phyloP scores from a whole-genome alignment of 2,888 invertebrate species.

The Dione vanillae region DNA sequence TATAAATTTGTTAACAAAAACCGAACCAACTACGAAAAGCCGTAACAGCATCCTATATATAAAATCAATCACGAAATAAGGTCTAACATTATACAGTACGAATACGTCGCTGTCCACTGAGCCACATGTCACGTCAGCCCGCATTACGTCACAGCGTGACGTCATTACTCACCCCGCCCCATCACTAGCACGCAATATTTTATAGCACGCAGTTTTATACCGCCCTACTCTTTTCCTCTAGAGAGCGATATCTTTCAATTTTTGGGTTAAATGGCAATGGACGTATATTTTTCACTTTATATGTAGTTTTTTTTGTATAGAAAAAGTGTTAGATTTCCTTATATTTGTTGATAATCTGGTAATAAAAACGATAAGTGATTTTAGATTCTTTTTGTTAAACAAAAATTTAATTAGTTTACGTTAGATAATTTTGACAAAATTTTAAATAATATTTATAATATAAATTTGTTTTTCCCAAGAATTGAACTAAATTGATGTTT shows the following conservation, averaged over 20 bases:
- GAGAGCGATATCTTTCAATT: constrained; percentile 42
- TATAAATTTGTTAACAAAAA: no score
- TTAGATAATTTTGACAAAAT: no score
- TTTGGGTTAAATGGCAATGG: constrained; percentile 36
- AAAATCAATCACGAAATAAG: not conserved
- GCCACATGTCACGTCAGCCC: constrained; percentile 44
- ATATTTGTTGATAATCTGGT: no score
- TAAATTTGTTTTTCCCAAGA: no score
- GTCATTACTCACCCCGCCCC: constrained; percentile 64
- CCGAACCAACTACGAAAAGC: no score
- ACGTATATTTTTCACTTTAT: constrained; percentile 19
- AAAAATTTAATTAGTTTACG: no score
- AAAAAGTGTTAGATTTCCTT: not conserved
- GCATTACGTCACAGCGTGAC: constrained; percentile 57
- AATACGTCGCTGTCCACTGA: constrained; percentile 39
- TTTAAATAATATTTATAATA: no score
- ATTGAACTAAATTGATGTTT: no score
- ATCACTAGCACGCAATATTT: constrained; percentile 54
- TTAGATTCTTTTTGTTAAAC: no score
- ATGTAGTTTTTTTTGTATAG: not conserved
- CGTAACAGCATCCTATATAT: not conserved
- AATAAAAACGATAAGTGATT: no score
- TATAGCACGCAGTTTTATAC: constrained; percentile 41
- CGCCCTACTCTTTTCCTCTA: constrained; percentile 31
- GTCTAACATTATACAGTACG: constrained; percentile 18